Conservation (phyloP, 2,113 vertebrate genomes). For the Podarcis cretensis region DNA sequence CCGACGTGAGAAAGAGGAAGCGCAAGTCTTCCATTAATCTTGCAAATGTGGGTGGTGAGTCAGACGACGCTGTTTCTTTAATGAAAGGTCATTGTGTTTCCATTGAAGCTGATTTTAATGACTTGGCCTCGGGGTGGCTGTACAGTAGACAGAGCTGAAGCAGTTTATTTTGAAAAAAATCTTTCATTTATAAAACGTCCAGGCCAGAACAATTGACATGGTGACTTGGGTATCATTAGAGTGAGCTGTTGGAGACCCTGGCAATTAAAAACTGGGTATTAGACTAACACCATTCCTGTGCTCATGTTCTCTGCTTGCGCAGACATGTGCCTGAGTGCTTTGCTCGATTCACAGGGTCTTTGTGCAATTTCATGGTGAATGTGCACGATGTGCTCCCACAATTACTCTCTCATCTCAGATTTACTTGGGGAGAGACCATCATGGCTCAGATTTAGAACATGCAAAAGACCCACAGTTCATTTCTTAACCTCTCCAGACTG, state of each 20-base stretch:
- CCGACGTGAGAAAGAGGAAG: neutral
- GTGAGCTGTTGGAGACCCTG: too few species aligned
- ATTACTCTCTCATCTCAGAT: too few species aligned
- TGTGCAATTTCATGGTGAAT: too few species aligned
- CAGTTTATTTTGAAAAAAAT: neutral
- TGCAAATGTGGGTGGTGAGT: neutral
- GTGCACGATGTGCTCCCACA: too few species aligned
- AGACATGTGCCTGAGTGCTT: neutral
- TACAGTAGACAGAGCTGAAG: too few species aligned
- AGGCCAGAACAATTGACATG: neutral
- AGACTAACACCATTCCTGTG: too few species aligned
- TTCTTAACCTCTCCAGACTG: too few species aligned
- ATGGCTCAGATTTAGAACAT: too few species aligned
- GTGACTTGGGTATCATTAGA: neutral
- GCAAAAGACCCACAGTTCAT: too few species aligned
- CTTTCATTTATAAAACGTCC: neutral
- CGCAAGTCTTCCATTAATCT: neutral
- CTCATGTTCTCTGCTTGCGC: neutral
- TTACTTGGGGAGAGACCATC: too few species aligned
- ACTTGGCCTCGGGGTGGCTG: neutral
- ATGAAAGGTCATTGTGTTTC: neutral
- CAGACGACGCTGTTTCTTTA: neutral
- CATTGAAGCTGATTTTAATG: neutral
- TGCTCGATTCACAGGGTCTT: neutral
- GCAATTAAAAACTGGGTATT: neutral